Evolutionary conservation across 2,113 vertebrate species (phyloP).

Genomic region (Oncorhynchus masou): DNA sequence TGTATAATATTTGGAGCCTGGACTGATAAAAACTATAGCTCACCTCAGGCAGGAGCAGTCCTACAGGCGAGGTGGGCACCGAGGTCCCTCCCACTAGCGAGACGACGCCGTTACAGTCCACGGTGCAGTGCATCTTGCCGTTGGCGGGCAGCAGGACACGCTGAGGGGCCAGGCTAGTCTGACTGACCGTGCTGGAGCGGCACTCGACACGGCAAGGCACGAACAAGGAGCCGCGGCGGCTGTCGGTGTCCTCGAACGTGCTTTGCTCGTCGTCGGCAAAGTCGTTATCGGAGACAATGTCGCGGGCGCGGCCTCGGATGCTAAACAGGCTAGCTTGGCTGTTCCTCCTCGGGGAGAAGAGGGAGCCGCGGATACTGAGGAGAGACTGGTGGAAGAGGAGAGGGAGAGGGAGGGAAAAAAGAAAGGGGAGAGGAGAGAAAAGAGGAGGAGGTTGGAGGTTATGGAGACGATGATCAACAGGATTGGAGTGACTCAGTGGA

Average conservation of each 20-base stretch:
- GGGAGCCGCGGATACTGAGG: conserved; percentile 86
- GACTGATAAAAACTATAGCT: conserved; percentile 21
- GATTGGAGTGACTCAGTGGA: not conserved
- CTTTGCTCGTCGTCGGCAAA: conserved; percentile 96
- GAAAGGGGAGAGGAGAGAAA: not conserved
- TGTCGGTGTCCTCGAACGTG: conserved; percentile 94
- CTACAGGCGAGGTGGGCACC: conserved; percentile 82
- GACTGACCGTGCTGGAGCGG: conserved; percentile 87
- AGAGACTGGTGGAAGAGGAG: conserved; percentile 76
- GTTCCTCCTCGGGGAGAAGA: conserved; percentile 89
- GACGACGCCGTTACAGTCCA: conserved; percentile 96
- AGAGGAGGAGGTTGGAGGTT: not conserved
- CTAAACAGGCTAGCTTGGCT: conserved; percentile 91
- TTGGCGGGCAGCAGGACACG: conserved; percentile 84
- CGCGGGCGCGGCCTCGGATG: conserved; percentile 85
- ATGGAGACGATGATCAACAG: not conserved
- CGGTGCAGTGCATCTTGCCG: conserved; percentile 94
- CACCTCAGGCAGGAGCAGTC: conserved; percentile 92
- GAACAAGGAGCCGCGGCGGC: conserved; percentile 91
- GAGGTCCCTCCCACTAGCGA: conserved; percentile 89
- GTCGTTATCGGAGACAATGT: conserved; percentile 93
- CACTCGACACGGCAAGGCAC: conserved; percentile 84
- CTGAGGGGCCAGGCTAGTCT: conserved; percentile 83
- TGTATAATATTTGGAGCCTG: no score
- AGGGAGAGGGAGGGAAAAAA: not conserved